Base-by-base conservation (phyloP, 2,888 invertebrate genomes). In the Sarcophaga rosellei region DNA sequence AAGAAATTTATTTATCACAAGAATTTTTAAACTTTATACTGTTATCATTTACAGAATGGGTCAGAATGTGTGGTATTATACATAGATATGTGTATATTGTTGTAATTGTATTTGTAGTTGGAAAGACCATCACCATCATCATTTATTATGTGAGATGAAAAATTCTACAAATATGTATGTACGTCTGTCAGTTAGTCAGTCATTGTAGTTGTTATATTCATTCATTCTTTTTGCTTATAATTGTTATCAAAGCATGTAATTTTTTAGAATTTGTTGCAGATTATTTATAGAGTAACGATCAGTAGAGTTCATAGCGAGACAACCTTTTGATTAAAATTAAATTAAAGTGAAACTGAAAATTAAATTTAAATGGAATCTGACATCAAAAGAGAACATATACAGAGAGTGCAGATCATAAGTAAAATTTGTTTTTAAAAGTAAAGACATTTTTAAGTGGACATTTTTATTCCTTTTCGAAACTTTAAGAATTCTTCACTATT, bases 161-260 rank as follows among this genome's bases (percentile, higher is more conserved):
- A 53, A 3, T 15, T 12, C 5, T 53, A 53, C 53, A 53, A 15
- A 35, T 35, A 35, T 35, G 47, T 25, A 25, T 25, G 15, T 53
- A 53, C 17, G 12, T 53, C 53, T 53, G 53, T 53, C 17, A 15
- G 53, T 53, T 53, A 53, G 17, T 10, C 17, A 53, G 17, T 17
- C 53, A 53, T 12, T 15, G 53, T 53, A 53, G 53, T 12, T 53
- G 17, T 53, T 53, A 53, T 17, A 53, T 15, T 4, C 17, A 53
- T 53, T 12, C 53, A 53, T 53, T 53, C 53, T 0, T 53, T 47
- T 47, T 53, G 11, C 53, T 15, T 70, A n/a, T 70, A 25, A 57
- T 53, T 57, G 53, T 70, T 70, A 70, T 70, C 70, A 57, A 57
- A 70, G 25, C 23, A 70, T 70, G 53, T 70, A 69, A 70, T 70